Evolutionary conservation across 1,140 invertebrate species (phyloP).

Genomic region (Ctenoplectra terminalis): DNA sequence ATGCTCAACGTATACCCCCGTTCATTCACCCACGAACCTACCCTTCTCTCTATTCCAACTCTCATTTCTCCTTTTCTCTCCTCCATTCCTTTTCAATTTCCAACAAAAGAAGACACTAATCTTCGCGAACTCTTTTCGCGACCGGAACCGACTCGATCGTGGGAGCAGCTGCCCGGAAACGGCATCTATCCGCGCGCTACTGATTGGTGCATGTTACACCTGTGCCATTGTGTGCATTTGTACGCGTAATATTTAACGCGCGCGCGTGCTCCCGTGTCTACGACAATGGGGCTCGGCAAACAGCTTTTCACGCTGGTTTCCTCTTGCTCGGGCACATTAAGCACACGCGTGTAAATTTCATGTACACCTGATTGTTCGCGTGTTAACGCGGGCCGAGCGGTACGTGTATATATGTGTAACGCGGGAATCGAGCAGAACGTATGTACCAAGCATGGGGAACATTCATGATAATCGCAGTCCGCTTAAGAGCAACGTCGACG

Average conservation of each 20-base stretch:
- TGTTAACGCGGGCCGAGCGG: slow-evolving; percentile 48
- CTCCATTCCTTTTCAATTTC: not conserved
- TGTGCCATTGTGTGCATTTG: slow-evolving; percentile 48
- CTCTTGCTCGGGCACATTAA: slow-evolving; percentile 62
- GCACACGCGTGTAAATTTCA: slow-evolving; percentile 67
- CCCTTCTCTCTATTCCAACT: not conserved
- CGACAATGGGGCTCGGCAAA: slow-evolving; percentile 62
- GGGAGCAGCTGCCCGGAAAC: slow-evolving; percentile 42
- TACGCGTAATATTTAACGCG: slow-evolving; percentile 64
- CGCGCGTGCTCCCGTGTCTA: slow-evolving; percentile 45
- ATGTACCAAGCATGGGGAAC: slow-evolving; percentile 35
- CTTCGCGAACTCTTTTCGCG: not conserved
- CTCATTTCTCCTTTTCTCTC: not conserved
- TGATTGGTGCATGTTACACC: slow-evolving; percentile 61
- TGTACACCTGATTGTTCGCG: slow-evolving; percentile 65
- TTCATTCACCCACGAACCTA: not conserved
- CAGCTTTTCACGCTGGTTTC: slow-evolving; percentile 67
- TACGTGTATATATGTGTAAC: slow-evolving; percentile 16
- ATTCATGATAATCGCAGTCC: slow-evolving; percentile 53
- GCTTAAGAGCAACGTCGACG: slow-evolving; percentile 37
- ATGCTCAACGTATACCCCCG: not conserved
- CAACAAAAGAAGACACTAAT: not conserved
- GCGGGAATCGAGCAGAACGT: slow-evolving; percentile 47
- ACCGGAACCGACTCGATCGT: not conserved
- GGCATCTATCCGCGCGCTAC: slow-evolving; percentile 16